These are phyloP conservation scores for Lycorma delicatula DNA, from an alignment of 1,140 invertebrate species.

Conservation along the genomic window DNA sequence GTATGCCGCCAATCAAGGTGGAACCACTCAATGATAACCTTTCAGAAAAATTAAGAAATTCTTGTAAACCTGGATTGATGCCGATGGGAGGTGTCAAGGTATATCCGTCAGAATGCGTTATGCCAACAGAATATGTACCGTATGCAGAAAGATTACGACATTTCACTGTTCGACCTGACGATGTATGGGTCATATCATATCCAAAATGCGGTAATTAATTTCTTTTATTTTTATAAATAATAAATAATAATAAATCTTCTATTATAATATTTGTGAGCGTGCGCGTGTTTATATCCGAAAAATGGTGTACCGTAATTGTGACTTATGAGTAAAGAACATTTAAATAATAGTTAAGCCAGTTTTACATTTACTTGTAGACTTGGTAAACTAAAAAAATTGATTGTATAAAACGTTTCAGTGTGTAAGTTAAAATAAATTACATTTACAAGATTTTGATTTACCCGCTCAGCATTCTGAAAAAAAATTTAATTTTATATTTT, in stretches of 20 bases:
- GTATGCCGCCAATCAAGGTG: slow-evolving; percentile 11
- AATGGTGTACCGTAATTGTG: too few species aligned
- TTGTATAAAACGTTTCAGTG: too few species aligned
- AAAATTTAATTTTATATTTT: too few species aligned
- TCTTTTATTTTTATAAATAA: not conserved
- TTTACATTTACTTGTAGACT: not conserved
- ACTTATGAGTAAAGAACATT: too few species aligned
- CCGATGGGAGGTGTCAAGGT: slow-evolving; percentile 23
- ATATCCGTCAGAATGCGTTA: slow-evolving; percentile 22
- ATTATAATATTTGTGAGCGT: too few species aligned
- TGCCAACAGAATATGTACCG: slow-evolving; percentile 30
- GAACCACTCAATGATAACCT: slow-evolving; percentile 21
- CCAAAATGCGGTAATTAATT: slow-evolving; percentile 41
- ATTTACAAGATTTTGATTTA: too few species aligned
- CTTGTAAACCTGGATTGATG: slow-evolving; percentile 25
- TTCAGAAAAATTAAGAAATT: slow-evolving; percentile 22
- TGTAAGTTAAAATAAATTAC: too few species aligned
- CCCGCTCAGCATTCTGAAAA: too few species aligned
- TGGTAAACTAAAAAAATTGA: not conserved
- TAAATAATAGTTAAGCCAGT: not conserved
- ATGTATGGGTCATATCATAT: slow-evolving; percentile 41
- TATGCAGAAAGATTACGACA: slow-evolving; percentile 31
- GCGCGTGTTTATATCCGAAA: too few species aligned
- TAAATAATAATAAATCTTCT: too few species aligned
- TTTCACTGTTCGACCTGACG: slow-evolving; percentile 36